Evolutionary conservation across 1,140 invertebrate species (phyloP).

Genomic region (Trypoxylus dichotomus): DNA sequence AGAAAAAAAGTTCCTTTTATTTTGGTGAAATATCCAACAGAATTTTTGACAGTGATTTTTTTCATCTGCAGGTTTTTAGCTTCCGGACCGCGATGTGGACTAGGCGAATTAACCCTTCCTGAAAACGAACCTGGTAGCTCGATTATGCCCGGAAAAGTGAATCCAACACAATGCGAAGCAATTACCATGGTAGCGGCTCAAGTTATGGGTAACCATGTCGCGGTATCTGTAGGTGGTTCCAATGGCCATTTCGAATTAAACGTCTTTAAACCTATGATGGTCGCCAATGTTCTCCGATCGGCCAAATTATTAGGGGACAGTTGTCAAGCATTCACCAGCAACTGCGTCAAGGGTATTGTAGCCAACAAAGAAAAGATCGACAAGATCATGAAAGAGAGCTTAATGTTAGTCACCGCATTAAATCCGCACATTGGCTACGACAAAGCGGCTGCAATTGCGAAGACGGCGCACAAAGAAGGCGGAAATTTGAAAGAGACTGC

Average conservation of each 20-base stretch:
- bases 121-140: slow-evolving; percentile 77
- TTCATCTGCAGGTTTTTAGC: slow-evolving; percentile 60
- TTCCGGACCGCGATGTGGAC: slow-evolving; percentile 72
- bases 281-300: slow-evolving; percentile 70
- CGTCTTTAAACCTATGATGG: slow-evolving; percentile 76
- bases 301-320: slow-evolving; percentile 66
- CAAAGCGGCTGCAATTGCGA: slow-evolving; percentile 91
- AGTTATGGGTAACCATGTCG: slow-evolving; percentile 75
- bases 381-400: slow-evolving; percentile 88
- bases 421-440: slow-evolving; percentile 83
- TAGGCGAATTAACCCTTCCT: slow-evolving; percentile 70
- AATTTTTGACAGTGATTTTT: slow-evolving; percentile 45
- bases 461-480: slow-evolving; percentile 69
- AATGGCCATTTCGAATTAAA: slow-evolving; percentile 67
- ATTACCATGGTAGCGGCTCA: slow-evolving; percentile 77
- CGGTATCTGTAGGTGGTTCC: slow-evolving; percentile 60
- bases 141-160: slow-evolving; percentile 81
- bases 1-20: no score
- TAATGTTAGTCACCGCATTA: slow-evolving; percentile 90
- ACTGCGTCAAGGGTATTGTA: slow-evolving; percentile 70
- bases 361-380: slow-evolving; percentile 62
- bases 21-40: no score
- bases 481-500: slow-evolving; percentile 66
- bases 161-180: slow-evolving; percentile 78
- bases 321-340: slow-evolving; percentile 63